Percentiles rank a stretch among this genome's conserved stretches.
Evolutionary conservation across 23 tunicate species (phyloP).

Genomic region (Pegea sp.): DNA sequence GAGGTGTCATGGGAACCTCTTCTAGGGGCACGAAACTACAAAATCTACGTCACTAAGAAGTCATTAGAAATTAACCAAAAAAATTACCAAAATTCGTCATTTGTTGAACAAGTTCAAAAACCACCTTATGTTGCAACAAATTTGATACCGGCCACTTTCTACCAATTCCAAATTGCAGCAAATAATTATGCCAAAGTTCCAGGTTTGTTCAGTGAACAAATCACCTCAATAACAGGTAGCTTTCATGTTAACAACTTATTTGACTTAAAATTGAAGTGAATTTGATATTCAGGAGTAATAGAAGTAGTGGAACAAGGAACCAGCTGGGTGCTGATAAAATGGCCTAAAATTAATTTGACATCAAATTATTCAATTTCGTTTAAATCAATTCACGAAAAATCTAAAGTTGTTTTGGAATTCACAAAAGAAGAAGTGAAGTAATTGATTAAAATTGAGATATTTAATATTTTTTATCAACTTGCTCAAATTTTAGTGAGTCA

Average conservation of each 20-base stretch:
- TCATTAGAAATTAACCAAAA: neutral
- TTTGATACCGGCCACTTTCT: neutral
- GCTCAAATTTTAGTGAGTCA: no score
- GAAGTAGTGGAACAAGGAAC: neutral
- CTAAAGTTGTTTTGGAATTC: no score
- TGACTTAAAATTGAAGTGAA: neutral
- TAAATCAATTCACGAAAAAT: no score
- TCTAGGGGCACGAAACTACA: neutral
- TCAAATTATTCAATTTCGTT: no score
- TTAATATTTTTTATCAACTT: no score
- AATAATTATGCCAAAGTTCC: neutral
- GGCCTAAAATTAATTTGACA: no score
- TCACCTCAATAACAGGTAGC: neutral
- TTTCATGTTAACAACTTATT: neutral
- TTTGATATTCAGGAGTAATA: neutral
- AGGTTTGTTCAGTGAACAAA: neutral
- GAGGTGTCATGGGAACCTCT: no score
- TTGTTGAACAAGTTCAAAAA: neutral
- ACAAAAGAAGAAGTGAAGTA: no score
- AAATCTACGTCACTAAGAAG: neutral
- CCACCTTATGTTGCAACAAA: neutral
- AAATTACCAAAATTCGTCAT: neutral
- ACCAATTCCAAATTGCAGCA: neutral
- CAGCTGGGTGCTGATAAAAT: neutral
- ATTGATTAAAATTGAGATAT: no score